phyloP scores from a whole-genome alignment of 2,888 invertebrate genomes.

The Limnephilus auricula region DNA sequence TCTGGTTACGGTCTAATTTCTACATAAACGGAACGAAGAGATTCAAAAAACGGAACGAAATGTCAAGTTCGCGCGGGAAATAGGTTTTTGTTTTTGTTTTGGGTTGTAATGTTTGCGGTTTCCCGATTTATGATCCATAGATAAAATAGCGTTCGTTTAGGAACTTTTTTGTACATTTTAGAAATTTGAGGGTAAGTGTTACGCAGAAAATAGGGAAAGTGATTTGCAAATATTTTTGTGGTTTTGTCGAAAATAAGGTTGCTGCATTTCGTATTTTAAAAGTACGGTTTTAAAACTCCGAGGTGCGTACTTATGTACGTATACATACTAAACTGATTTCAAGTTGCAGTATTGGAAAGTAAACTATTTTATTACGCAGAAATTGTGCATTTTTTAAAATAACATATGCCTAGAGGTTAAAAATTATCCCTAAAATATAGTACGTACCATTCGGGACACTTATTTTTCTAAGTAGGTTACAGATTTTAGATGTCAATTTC shows the following conservation, averaged over 20 bases:
- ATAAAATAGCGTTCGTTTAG: neutral
- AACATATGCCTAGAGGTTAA: too few species aligned
- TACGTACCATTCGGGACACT: too few species aligned
- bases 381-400: too few species aligned
- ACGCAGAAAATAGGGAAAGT: neutral
- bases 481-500: too few species aligned
- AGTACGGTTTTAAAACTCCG: too few species aligned
- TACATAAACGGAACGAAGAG: slow-evolving; percentile 57
- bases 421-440: too few species aligned
- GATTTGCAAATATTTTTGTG: neutral
- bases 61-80: slow-evolving; percentile 50
- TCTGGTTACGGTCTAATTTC: slow-evolving; percentile 55
- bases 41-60: slow-evolving; percentile 45
- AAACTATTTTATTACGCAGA: too few species aligned
- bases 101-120: slow-evolving; percentile 28
- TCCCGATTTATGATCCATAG: neutral
- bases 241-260: neutral
- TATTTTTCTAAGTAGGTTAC: too few species aligned
- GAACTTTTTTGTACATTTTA: neutral
- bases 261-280: too few species aligned
- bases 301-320: too few species aligned
- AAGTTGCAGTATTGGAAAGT: too few species aligned
- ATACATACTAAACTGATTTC: too few species aligned
- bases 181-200: neutral
- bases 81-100: slow-evolving; percentile 5